These are phyloP conservation scores for Drosophila kohkoa DNA, from an alignment of 1,140 invertebrate genomes.

Conservation along the genomic window DNA sequence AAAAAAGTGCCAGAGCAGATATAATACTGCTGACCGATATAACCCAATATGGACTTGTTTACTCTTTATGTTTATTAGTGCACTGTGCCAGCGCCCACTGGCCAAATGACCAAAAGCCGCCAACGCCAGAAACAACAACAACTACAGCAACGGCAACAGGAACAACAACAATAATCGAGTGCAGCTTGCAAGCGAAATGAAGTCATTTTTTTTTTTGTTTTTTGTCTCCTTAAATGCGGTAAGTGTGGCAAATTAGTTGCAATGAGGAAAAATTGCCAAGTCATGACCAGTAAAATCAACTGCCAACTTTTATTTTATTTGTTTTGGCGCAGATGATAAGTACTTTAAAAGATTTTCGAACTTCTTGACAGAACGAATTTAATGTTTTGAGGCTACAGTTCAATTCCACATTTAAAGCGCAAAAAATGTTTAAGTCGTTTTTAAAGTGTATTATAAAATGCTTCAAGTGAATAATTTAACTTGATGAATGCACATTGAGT, in stretches of 20 bases:
- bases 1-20: constrained; percentile 39
- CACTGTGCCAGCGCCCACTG: constrained; percentile 48
- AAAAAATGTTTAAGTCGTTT: neutral
- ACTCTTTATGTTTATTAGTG: constrained; percentile 79
- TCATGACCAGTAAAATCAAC: constrained; percentile 27
- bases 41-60: constrained; percentile 76
- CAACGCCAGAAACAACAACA: constrained; percentile 27
- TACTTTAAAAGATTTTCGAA: constrained; percentile 19
- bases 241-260: constrained; percentile 56
- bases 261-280: constrained; percentile 52
- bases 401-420: neutral
- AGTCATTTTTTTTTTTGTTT: constrained; percentile 43
- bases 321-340: constrained; percentile 16
- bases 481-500: no score
- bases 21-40: constrained; percentile 69
- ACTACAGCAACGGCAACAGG: constrained; percentile 1
- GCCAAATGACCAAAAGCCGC: constrained; percentile 39
- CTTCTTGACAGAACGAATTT: constrained; percentile 17
- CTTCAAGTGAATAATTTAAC: no score
- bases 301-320: constrained; percentile 18
- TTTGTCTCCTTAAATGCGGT: constrained; percentile 24
- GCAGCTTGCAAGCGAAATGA: constrained; percentile 39
- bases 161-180: neutral
- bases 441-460: neutral
- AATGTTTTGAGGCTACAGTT: constrained; percentile 8